phyloP scores from a whole-genome alignment of 2,113 vertebrate genomes.

The Poicephalus gulielmi region DNA sequence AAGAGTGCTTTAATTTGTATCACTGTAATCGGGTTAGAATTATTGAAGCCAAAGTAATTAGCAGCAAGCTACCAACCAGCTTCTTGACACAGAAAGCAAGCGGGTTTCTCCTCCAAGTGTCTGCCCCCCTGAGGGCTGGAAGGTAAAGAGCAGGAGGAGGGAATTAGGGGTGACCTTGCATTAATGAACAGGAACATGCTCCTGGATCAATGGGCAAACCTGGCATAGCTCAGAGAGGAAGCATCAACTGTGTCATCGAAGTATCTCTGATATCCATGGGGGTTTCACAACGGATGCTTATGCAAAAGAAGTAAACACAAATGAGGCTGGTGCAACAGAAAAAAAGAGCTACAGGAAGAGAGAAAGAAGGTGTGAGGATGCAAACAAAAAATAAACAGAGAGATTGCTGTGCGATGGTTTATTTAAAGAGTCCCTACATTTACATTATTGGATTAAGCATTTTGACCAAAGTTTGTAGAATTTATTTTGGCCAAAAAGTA shows the following conservation, averaged over 20 bases:
- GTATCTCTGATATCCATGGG: slow-evolving; percentile 54
- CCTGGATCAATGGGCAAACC: slow-evolving; percentile 65
- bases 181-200: slow-evolving; percentile 59
- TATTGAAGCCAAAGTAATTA: slow-evolving; percentile 74
- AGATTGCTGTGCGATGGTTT: slow-evolving; percentile 8
- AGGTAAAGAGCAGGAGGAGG: slow-evolving; percentile 61
- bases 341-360: slow-evolving; percentile 6
- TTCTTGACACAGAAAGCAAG: slow-evolving; percentile 69
- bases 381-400: slow-evolving; percentile 50
- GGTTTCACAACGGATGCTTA: slow-evolving; percentile 55
- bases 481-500: slow-evolving; percentile 64
- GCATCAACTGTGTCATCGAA: slow-evolving; percentile 61
- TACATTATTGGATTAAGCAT: slow-evolving; percentile 57
- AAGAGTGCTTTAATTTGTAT: slow-evolving; percentile 68
- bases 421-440: slow-evolving; percentile 54
- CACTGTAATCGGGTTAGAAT: slow-evolving; percentile 72
- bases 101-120: slow-evolving; percentile 59
- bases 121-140: slow-evolving; percentile 41
- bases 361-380: slow-evolving; percentile 14
- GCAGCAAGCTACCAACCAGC: slow-evolving; percentile 62
- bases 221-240: slow-evolving; percentile 60
- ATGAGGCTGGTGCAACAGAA: not conserved
- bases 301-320: slow-evolving; percentile 61
- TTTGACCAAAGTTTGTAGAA: slow-evolving; percentile 63
- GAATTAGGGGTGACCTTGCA: slow-evolving; percentile 72